phyloP scores from a whole-genome alignment of 2,888 invertebrate genomes.

The Caradrina clavipalpis region DNA sequence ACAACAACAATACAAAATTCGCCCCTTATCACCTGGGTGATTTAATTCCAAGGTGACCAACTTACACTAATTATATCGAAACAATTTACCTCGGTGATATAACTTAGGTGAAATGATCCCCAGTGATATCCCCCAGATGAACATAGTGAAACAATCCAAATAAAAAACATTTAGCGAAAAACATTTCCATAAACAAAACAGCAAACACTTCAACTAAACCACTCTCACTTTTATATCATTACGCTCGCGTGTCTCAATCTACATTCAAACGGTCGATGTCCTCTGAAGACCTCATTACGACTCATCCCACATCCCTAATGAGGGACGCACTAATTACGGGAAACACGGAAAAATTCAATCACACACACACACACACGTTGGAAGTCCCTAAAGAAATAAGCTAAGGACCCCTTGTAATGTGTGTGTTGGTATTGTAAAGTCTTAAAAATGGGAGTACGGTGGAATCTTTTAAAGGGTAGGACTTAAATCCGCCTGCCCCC shows the following conservation, averaged over 20 bases:
- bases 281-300: constrained; percentile 76
- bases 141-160: too few species aligned
- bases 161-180: not conserved
- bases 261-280: constrained; percentile 54
- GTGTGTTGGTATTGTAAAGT: constrained; percentile 90
- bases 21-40: too few species aligned
- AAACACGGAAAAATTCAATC: constrained; percentile 90
- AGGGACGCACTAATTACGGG: constrained; percentile 84
- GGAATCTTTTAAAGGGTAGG: constrained; percentile 91
- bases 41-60: too few species aligned
- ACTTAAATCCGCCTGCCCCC: constrained; percentile 85
- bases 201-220: constrained; percentile 39
- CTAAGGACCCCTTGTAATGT: constrained; percentile 77
- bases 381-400: constrained; percentile 59
- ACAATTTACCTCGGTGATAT: too few species aligned
- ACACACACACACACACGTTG: constrained; percentile 76
- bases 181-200: constrained; percentile 6
- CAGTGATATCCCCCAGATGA: too few species aligned
- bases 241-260: constrained; percentile 58
- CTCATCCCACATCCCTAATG: constrained; percentile 80
- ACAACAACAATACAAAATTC: too few species aligned
- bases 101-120: too few species aligned
- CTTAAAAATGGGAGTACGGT: constrained; percentile 90
- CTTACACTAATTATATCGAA: too few species aligned
- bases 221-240: constrained; percentile 45